A percentile compares a stretch with the other conserved stretches of the same genome.
Evolutionary conservation across 2,888 invertebrate species (phyloP).

Genomic region (Drosophila melanosoma): DNA sequence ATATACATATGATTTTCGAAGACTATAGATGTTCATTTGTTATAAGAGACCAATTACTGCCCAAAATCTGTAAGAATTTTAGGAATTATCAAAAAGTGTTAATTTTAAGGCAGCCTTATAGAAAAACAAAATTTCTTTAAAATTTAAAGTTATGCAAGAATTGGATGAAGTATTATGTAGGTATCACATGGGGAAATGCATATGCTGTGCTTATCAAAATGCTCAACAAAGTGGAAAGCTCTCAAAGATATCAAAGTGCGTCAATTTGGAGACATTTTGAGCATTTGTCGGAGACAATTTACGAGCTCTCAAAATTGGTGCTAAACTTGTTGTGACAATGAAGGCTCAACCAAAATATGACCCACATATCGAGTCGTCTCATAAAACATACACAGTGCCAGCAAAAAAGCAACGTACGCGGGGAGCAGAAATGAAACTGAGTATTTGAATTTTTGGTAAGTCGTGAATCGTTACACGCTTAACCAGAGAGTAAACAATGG

Average conservation of each 20-base stretch:
- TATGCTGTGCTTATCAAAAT: conserved; percentile 9
- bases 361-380: conserved; percentile 21
- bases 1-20: too few species aligned
- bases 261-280: conserved; percentile 35
- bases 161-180: background rate
- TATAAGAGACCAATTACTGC: too few species aligned
- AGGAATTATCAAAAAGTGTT: too few species aligned
- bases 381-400: conserved; percentile 33
- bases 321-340: conserved; percentile 38
- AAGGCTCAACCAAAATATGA: conserved; percentile 9
- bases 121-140: background rate
- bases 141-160: background rate
- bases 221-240: conserved; percentile 44
- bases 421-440: conserved; percentile 6
- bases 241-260: conserved; percentile 41
- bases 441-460: conserved; percentile 47
- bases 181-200: conserved; percentile 14
- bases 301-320: conserved; percentile 38
- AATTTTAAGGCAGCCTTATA: fast-evolving
- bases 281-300: conserved; percentile 43
- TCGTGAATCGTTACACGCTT: conserved; percentile 40
- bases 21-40: too few species aligned
- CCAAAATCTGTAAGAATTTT: too few species aligned
- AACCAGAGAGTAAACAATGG: conserved; percentile 40
- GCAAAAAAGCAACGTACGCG: conserved; percentile 1